Evolutionary conservation across 2,888 invertebrate species (phyloP), one percentile per base, ranked within the genome.

Genomic region (Dyspetes luteomarginatus): DNA sequence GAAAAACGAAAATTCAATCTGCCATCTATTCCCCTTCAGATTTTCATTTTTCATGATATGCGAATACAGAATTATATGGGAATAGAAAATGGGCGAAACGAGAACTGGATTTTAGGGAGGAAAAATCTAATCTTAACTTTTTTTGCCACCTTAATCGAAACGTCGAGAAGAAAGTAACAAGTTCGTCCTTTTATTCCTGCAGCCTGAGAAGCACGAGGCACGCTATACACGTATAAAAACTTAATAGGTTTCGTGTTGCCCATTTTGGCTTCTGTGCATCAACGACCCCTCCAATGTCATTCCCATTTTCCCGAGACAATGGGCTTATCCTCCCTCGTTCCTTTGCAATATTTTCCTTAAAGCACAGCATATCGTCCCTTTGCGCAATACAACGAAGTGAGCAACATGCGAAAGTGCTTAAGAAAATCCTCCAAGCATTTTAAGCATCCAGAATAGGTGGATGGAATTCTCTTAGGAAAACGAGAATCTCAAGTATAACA

Each of bases 221-320:
- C 50, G 17, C 4, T 28, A 30, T 17, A 56, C 4, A 17, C 17
- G 5, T n/a, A 15, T 17, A 3, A 26, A 24, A 64, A 55, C 43
- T 9, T 64, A 73, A 64, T 55, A 43, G 30, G 45, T 73, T 64
- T 73, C 19, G 64, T 73, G n/a, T 73, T 55, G 55, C 55, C 43
- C 64, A 73, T 64, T 64, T 28, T 41, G n/a, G 55, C 19, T 30
- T 26, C 17, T 7, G 60, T 73, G 43, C 26, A 15, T 55, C 19
- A 45, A 73, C 55, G 17, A n/a, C 41, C 30, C 1, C 36, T 36
- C n/a, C 50, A 19, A 50, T 41, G 48, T 67, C 58, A 36, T 48
- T 60, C n/a, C 22, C 50, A 30, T 36, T 41, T 43, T 26, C 43
- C n/a, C 52, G 41, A 48, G 7, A 58, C 48, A 67, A 67, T 45